A percentile compares a stretch with the other conserved stretches of the same genome.
Conservation (phyloP, 2,797 vertebrate genomes). For the Karalla daura region DNA sequence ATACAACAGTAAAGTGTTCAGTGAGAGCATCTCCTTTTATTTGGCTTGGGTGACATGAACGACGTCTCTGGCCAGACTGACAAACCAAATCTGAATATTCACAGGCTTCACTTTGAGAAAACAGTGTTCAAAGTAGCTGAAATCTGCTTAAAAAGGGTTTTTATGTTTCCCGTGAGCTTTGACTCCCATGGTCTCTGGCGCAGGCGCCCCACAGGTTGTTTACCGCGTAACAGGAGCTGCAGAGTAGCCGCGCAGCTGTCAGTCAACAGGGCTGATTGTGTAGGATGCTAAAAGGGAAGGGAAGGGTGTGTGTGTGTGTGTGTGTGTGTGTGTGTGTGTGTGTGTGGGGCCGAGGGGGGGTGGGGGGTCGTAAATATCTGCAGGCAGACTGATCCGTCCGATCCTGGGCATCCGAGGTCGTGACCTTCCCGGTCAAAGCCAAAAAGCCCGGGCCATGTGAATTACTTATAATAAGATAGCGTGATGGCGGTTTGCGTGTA, state of each 20-base stretch:
- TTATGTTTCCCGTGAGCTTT: conserved; percentile 48
- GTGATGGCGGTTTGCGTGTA: conserved; percentile 36
- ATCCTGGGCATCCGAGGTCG: conserved; percentile 50
- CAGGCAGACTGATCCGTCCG: conserved; percentile 24
- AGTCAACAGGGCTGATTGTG: conserved; percentile 45
- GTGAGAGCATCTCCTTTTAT: too few species aligned
- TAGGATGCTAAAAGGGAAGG: conserved; percentile 35
- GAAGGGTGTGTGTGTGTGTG: too few species aligned
- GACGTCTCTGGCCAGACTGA: too few species aligned
- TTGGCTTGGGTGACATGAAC: too few species aligned
- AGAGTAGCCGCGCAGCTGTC: conserved; percentile 54
- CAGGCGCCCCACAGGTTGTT: conserved; percentile 18
- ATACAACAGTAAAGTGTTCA: too few species aligned
- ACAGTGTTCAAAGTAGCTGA: too few species aligned
- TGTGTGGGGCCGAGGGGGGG: too few species aligned
- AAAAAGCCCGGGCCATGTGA: conserved; percentile 52
- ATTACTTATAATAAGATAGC: conserved; percentile 57
- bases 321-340: too few species aligned
- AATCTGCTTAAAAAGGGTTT: too few species aligned
- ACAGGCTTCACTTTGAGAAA: too few species aligned
- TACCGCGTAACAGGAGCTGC: conserved; percentile 34
- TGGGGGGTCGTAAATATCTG: conserved; percentile 47
- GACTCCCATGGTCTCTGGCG: background rate
- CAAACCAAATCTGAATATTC: too few species aligned
- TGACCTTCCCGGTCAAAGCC: conserved; percentile 36